Base-by-base conservation (phyloP, 2,797 vertebrate genomes). In the Anableps anableps region DNA sequence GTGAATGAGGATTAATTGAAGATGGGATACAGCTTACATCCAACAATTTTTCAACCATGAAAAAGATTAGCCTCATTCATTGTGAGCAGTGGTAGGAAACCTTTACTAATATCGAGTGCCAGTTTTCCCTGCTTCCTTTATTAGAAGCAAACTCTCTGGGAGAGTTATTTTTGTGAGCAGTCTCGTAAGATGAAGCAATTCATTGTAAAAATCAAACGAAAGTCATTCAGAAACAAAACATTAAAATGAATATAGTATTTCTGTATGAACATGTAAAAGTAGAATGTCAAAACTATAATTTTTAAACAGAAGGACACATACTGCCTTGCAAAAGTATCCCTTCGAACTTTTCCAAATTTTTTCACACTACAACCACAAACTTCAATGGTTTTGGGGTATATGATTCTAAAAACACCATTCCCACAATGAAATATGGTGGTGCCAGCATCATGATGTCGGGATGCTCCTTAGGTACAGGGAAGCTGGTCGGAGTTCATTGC, bases 1-100 rank as follows among this genome's bases (percentile, higher is more conserved):
- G 78, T 84, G 85, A 80, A 89, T 83, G 83, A 70, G 81, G 91
- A 94, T 94, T 92, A 88, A 75, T 72, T 71, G 76, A 73, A 79
- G 74, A 71, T 60, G 48, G 84, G 77, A 29, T 85, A 86, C 68
- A 80, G 51, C 88, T 90, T 90, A 84, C 72, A 91, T 87, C 72
- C 80, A 23, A 74, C 78, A 76, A 60, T 78, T 50, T 81, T 77
- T 83, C 76, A 75, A 75, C 79, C 74, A 53, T 31, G 43, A 76
- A 76, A 58, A 47, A 47, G 79, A 72, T 84, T 41, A 58, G 80
- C 50, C 70, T 80, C 64, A 38, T 79, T 70, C 51, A 79, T 73
- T 83, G 55, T 79, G 45, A 72, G 23, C 74, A 64, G 84, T 85
- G 79, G 77, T 85, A 81, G 81, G 53, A 76, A 82, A 81, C 79